These are phyloP conservation scores for Oxyteleia sp. DNA, from an alignment of 2,888 invertebrate species.

Conservation along the genomic window DNA sequence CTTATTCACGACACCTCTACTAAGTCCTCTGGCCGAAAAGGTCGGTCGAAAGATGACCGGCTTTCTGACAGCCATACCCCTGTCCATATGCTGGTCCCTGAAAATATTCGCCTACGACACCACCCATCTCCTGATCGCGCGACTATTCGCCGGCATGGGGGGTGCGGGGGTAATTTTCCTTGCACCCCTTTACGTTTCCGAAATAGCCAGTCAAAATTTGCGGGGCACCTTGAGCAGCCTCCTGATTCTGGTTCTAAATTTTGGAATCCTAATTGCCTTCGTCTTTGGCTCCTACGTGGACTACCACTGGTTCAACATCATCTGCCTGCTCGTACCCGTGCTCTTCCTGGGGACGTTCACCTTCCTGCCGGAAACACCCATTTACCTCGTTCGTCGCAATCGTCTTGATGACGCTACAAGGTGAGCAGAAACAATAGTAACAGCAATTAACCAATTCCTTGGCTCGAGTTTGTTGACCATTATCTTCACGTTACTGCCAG, in stretches of 20 bases:
- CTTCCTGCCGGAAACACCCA: conserved; percentile 89
- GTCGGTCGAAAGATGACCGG: conserved; percentile 89
- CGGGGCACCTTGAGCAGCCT: conserved; percentile 89
- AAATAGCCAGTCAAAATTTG: conserved; percentile 89
- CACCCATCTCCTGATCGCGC: conserved; percentile 88
- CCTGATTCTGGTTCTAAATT: conserved; percentile 88
- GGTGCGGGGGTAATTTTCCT: conserved; percentile 89
- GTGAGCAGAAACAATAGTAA: conserved; percentile 78
- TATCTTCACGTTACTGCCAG: conserved; percentile 8
- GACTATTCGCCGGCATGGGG: conserved; percentile 89
- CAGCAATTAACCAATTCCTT: conserved; percentile 52
- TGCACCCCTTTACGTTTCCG: conserved; percentile 90
- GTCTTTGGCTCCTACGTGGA: conserved; percentile 87
- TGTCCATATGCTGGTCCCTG: conserved; percentile 89
- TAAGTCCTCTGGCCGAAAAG: conserved; percentile 88
- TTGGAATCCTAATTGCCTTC: conserved; percentile 82
- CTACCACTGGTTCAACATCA: conserved; percentile 87
- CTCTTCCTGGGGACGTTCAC: conserved; percentile 86
- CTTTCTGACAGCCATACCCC: conserved; percentile 88
- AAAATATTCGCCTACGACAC: conserved; percentile 88
- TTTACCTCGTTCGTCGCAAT: conserved; percentile 86
- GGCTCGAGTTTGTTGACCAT: conserved; percentile 56
- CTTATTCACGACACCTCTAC: too few relatives aligned
- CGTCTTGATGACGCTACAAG: conserved; percentile 84
- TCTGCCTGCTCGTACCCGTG: conserved; percentile 86